Percentiles rank a stretch among this genome's conserved stretches.
Evolutionary conservation across 2,797 vertebrate species (phyloP).

Genomic region (Loris lydekkerianus): DNA sequence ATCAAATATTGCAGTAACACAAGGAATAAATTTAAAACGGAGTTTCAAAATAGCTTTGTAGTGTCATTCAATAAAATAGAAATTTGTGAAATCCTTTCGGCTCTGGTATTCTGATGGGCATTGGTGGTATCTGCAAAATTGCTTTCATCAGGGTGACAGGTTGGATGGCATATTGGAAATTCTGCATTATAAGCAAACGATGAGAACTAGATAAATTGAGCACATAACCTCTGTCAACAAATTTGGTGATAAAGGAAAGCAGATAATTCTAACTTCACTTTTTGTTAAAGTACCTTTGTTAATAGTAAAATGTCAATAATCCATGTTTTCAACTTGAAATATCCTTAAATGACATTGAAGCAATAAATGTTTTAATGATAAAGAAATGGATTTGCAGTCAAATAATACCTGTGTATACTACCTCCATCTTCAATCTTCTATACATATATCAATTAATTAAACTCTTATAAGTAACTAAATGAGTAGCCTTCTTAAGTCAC

Average conservation of each 20-base stretch:
- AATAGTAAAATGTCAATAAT: slow-evolving; percentile 23
- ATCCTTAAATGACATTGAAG: neutral
- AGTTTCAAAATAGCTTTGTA: neutral
- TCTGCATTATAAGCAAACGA: neutral
- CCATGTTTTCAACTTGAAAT: neutral
- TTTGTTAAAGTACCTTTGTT: neutral
- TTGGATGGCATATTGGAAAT: neutral
- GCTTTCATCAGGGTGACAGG: neutral
- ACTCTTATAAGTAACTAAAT: slow-evolving; percentile 8
- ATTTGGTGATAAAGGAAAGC: neutral
- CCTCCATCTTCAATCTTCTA: neutral
- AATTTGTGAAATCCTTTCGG: neutral
- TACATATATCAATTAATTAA: slow-evolving; percentile 66
- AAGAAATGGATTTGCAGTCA: slow-evolving; percentile 7
- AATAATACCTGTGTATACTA: neutral
- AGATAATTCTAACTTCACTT: neutral
- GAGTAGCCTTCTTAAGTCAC: slow-evolving; percentile 9
- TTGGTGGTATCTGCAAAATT: neutral
- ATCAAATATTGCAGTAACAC: neutral
- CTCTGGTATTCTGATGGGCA: neutral
- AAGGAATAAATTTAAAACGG: neutral
- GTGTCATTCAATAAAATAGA: neutral
- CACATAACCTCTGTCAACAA: neutral
- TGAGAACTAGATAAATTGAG: neutral
- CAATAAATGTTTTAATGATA: slow-evolving; percentile 38